Percentiles rank a stretch among this genome's conserved stretches.
Conservation (phyloP, 2,888 invertebrate species). For the Chymomyza amoena region DNA sequence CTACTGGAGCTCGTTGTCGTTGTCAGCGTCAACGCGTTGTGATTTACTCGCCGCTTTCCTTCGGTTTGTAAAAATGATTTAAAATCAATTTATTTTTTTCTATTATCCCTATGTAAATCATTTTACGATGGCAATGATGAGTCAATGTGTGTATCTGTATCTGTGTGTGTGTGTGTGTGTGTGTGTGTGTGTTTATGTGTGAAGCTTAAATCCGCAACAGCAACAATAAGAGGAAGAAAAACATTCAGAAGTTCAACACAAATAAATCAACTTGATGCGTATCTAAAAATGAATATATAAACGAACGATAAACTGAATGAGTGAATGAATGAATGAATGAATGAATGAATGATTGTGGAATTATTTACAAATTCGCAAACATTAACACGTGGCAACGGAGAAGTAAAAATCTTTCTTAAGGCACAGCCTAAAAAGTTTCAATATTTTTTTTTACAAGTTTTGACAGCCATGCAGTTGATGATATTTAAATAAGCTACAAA, state of each 20-base stretch:
- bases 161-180: too few species aligned
- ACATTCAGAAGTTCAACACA: conserved; percentile 57
- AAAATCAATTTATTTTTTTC: conserved; percentile 75
- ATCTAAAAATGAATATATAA: conserved; percentile 36
- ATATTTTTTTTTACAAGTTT: not conserved
- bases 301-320: conserved; percentile 34
- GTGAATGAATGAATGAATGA: conserved; percentile 45
- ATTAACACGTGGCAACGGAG: conserved; percentile 51
- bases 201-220: not conserved
- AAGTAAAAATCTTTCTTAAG: not conserved
- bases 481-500: conserved; percentile 36
- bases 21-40: conserved; percentile 33
- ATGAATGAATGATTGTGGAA: conserved; percentile 49
- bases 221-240: not conserved
- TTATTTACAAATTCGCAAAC: conserved; percentile 74
- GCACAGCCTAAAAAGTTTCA: not conserved
- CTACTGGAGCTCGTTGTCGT: not conserved
- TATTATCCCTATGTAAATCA: conserved; percentile 73
- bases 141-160: not conserved
- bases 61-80: conserved; percentile 70
- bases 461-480: conserved; percentile 26
- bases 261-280: conserved; percentile 71
- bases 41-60: conserved; percentile 36
- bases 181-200: not conserved
- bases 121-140: conserved; percentile 46